phyloP scores from a whole-genome alignment of 2,113 vertebrate species.

The Dicrurus megarhynchus region DNA sequence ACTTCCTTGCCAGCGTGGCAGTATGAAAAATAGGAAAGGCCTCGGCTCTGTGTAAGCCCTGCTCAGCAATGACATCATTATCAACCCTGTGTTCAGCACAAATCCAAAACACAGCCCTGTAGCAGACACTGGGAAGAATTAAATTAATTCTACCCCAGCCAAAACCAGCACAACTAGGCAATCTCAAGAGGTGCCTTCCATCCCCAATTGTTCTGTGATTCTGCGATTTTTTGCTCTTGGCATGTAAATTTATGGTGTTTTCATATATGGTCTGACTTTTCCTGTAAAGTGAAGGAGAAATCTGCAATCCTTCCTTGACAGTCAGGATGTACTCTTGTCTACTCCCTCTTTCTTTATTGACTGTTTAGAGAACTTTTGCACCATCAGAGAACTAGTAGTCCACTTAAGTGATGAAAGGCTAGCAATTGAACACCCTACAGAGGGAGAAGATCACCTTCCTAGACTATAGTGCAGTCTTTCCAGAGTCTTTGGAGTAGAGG shows the following conservation, averaged over 20 bases:
- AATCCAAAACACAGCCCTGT: not conserved
- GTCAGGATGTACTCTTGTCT: not conserved
- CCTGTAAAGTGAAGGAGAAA: not conserved
- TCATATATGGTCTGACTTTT: not conserved
- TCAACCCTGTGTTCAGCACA: not conserved
- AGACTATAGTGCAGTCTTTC: not conserved
- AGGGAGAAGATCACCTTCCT: not conserved
- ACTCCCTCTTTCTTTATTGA: not conserved
- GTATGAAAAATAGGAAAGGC: not conserved
- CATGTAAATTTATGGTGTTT: not conserved
- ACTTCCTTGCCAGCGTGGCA: rapidly evolving
- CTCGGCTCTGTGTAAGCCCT: not conserved
- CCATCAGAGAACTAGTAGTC: not conserved
- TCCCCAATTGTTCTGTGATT: rapidly evolving
- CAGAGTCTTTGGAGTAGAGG: not conserved
- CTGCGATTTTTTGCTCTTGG: not conserved
- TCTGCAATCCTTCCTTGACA: not conserved
- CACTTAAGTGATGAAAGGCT: not conserved
- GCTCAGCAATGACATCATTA: not conserved
- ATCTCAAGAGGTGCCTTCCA: not conserved
- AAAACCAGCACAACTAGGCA: not conserved
- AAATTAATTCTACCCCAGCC: not conserved
- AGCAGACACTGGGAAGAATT: not conserved
- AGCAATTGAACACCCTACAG: not conserved
- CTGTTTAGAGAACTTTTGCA: not conserved